Conservation (phyloP, 2,113 vertebrate genomes). For the Phyllostomus discolor region DNA sequence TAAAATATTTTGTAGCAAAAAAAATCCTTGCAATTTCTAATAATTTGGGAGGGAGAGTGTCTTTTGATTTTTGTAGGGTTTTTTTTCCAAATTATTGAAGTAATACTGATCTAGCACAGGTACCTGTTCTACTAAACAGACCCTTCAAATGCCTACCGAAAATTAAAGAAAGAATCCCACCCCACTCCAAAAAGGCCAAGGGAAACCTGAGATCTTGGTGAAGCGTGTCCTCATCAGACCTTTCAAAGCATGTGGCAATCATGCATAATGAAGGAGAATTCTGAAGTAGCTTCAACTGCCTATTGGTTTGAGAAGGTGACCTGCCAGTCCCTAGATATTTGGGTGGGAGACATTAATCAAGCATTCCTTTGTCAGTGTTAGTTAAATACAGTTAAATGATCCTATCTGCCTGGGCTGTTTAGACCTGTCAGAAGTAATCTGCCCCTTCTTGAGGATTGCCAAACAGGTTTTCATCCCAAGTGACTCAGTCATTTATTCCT, state of each 20-base stretch:
- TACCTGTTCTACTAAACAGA: neutral
- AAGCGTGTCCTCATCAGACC: slow-evolving; percentile 66
- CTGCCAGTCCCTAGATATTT: slow-evolving; percentile 58
- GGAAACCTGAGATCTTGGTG: slow-evolving; percentile 71
- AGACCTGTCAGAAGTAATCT: slow-evolving; percentile 71
- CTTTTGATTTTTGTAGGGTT: neutral
- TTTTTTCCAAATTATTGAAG: neutral
- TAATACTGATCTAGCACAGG: neutral
- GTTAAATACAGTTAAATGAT: slow-evolving; percentile 73
- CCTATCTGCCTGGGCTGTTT: slow-evolving; percentile 68
- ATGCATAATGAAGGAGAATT: slow-evolving; percentile 65
- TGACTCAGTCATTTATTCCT: slow-evolving; percentile 45
- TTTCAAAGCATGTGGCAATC: slow-evolving; percentile 62
- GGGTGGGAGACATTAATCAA: slow-evolving; percentile 65
- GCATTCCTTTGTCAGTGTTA: slow-evolving; percentile 63
- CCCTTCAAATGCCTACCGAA: neutral
- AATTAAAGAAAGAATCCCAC: slow-evolving; percentile 1
- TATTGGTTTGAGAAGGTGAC: slow-evolving; percentile 73
- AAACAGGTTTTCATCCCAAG: slow-evolving; percentile 66
- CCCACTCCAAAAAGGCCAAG: slow-evolving; percentile 57
- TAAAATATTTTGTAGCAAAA: neutral
- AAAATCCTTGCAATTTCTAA: neutral
- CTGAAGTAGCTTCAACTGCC: slow-evolving; percentile 59
- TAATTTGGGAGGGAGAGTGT: neutral
- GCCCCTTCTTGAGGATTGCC: slow-evolving; percentile 62